Conservation (phyloP, 1,140 invertebrate species). For the Oryctes rhinoceros region DNA sequence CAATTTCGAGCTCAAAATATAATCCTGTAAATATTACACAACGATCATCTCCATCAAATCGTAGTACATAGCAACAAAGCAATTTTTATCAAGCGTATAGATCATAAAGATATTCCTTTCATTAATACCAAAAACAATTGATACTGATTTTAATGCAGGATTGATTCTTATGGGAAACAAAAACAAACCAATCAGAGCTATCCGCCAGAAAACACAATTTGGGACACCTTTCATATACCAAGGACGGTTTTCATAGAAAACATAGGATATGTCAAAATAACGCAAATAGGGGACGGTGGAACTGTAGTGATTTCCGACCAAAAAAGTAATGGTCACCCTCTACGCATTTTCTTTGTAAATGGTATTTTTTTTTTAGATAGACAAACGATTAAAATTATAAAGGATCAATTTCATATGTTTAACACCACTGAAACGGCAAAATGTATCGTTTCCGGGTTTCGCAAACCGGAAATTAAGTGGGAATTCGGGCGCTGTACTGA, state of each 20-base stretch:
- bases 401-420: conserved; percentile 61
- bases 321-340: background rate
- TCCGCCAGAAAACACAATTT: background rate
- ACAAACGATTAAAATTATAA: conserved; percentile 60
- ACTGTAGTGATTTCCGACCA: no score
- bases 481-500: conserved; percentile 56
- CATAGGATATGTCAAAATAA: background rate
- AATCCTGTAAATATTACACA: background rate
- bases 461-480: conserved; percentile 64
- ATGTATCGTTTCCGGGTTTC: conserved; percentile 63
- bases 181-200: background rate
- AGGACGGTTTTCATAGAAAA: background rate
- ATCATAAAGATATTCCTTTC: background rate
- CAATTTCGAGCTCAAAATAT: background rate
- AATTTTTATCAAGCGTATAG: background rate
- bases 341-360: background rate
- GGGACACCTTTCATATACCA: background rate
- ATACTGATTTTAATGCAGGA: background rate
- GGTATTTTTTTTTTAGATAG: conserved; percentile 54
- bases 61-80: background rate
- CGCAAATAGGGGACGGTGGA: background rate
- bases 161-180: background rate
- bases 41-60: no score
- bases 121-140: no score
- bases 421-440: conserved; percentile 58